Percentiles rank a stretch among this genome's conserved stretches.
phyloP scores from a whole-genome alignment of 2,797 vertebrate species.

The Pseudomugil tenellus region DNA sequence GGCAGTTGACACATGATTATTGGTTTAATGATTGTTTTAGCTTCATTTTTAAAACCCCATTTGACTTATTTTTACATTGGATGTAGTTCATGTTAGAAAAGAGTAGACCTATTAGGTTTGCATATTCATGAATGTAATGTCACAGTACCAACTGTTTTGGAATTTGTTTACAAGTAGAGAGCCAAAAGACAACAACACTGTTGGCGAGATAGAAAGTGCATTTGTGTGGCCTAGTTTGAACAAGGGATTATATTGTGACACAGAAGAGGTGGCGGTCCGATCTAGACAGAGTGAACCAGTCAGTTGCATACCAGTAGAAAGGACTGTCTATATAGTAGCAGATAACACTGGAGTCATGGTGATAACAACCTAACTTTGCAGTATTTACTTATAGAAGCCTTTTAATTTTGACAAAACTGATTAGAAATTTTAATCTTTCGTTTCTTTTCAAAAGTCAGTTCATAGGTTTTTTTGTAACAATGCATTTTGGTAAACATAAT shows the following conservation, averaged over 20 bases:
- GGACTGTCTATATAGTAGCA: slow-evolving; percentile 23
- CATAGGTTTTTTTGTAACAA: too few relatives aligned
- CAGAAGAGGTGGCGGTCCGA: slow-evolving; percentile 48
- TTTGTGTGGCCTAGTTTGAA: slow-evolving; percentile 74
- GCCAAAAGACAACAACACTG: slow-evolving; percentile 49
- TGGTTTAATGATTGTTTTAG: not conserved
- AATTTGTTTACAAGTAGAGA: slow-evolving; percentile 64
- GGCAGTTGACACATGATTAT: not conserved
- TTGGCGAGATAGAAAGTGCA: slow-evolving; percentile 59
- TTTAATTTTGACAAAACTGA: not conserved
- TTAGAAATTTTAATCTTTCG: not conserved
- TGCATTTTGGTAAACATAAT: too few relatives aligned
- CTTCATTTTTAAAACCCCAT: not conserved
- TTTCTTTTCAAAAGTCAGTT: too few relatives aligned
- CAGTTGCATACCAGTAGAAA: slow-evolving; percentile 43
- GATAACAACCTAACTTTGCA: slow-evolving; percentile 8
- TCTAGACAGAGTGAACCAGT: slow-evolving; percentile 65
- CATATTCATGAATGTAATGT: not conserved
- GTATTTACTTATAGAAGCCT: not conserved
- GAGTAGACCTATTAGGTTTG: not conserved
- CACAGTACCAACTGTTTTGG: slow-evolving; percentile 33
- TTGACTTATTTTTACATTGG: too few relatives aligned
- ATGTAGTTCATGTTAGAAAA: not conserved
- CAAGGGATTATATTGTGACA: slow-evolving; percentile 74
- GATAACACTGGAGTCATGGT: slow-evolving; percentile 15